Conservation (phyloP, 2,888 invertebrate species). For the Sepiola atlantica region DNA sequence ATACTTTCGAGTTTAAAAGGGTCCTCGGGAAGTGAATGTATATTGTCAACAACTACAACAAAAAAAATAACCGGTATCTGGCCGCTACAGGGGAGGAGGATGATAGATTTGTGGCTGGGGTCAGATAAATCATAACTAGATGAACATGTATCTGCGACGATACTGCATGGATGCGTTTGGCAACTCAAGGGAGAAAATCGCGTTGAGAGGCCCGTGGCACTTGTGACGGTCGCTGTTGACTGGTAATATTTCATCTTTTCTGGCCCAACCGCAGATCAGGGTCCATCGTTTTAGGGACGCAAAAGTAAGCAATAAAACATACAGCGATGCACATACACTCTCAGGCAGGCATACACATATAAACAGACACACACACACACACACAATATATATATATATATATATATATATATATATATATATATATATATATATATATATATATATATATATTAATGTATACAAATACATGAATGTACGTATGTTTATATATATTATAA, state of each 20-base stretch:
- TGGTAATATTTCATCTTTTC: constrained; percentile 1
- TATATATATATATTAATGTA: too few relatives aligned
- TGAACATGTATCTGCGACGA: background rate
- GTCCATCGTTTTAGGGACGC: background rate
- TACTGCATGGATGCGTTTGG: background rate
- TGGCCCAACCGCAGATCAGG: background rate
- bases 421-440: too few relatives aligned
- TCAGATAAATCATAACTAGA: background rate
- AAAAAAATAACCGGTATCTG: too few relatives aligned
- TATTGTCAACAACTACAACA: background rate
- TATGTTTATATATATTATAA: too few relatives aligned
- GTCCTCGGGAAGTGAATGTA: constrained; percentile 32
- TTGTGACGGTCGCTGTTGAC: background rate
- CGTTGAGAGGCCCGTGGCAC: background rate
- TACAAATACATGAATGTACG: too few relatives aligned
- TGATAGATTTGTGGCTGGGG: constrained; percentile 13
- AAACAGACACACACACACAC: background rate
- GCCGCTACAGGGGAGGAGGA: background rate
- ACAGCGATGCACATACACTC: too few relatives aligned
- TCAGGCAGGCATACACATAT: background rate
- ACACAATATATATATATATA: background rate
- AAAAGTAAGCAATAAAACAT: background rate
- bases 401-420: too few relatives aligned
- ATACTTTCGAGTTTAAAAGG: constrained; percentile 23
- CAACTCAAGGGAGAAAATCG: background rate